Conservation (phyloP, 2,113 vertebrate genomes). For the Bujurquina vittata region DNA sequence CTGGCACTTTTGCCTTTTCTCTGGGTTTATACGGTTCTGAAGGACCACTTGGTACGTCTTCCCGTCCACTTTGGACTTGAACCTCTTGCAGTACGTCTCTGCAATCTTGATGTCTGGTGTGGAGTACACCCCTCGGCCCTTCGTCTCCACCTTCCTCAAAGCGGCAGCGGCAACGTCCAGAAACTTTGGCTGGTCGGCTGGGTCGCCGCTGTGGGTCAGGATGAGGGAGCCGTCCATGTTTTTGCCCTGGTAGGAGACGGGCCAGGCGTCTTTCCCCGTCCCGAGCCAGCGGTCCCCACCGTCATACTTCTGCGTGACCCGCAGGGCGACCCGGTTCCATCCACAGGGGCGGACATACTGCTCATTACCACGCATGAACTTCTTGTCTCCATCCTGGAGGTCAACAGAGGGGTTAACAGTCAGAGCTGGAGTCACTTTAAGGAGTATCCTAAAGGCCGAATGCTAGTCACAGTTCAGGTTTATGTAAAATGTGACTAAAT, state of each 20-base stretch:
- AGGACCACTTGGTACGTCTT: constrained; percentile 71
- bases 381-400: constrained; percentile 28
- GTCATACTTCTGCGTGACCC: constrained; percentile 52
- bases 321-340: constrained; percentile 69
- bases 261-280: constrained; percentile 61
- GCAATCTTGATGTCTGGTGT: constrained; percentile 60
- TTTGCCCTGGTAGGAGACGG: constrained; percentile 74
- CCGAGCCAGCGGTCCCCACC: constrained; percentile 71
- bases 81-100: constrained; percentile 52
- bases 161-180: constrained; percentile 26
- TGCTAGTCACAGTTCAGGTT: neutral
- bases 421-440: neutral
- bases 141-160: neutral
- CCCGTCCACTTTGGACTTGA: constrained; percentile 63
- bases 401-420: neutral
- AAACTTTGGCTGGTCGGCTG: neutral
- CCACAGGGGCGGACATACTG: constrained; percentile 69
- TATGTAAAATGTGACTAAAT: too few relatives aligned
- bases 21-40: constrained; percentile 77
- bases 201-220: neutral
- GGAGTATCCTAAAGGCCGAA: neutral
- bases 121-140: constrained; percentile 72
- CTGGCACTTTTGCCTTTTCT: constrained; percentile 33
- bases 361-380: constrained; percentile 65
- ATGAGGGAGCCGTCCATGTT: constrained; percentile 67